These are phyloP conservation scores for Vanessa tameamea DNA, from an alignment of 1,140 invertebrate genomes.

Conservation along the genomic window DNA sequence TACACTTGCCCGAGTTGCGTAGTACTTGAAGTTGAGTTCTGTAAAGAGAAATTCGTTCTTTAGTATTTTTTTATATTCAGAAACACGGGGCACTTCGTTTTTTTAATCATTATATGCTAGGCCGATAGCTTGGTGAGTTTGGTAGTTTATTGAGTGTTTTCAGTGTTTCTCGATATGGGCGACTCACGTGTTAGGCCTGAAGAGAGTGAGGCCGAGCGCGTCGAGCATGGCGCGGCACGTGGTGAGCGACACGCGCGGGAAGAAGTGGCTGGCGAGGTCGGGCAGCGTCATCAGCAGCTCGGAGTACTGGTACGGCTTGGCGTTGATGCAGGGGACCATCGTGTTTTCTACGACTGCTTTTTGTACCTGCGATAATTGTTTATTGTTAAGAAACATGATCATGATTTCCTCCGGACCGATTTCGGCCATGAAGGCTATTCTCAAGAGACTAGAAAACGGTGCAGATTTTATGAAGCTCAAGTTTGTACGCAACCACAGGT, in stretches of 20 bases:
- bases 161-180: background rate
- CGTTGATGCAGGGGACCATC: constrained; percentile 92
- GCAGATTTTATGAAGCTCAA: too few species aligned
- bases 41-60: constrained; percentile 44
- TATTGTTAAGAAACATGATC: too few species aligned
- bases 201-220: constrained; percentile 88
- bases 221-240: constrained; percentile 89
- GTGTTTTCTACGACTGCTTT: constrained; percentile 89
- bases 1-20: constrained; percentile 87
- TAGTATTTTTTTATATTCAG: background rate
- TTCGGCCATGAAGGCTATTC: too few species aligned
- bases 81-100: background rate
- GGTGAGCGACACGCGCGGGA: constrained; percentile 86
- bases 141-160: background rate
- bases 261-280: constrained; percentile 90
- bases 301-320: constrained; percentile 89
- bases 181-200: constrained; percentile 90
- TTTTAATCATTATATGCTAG: background rate
- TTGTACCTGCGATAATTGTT: constrained; percentile 82
- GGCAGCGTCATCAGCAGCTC: constrained; percentile 91
- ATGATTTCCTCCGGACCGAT: too few species aligned
- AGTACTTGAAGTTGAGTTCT: constrained; percentile 88
- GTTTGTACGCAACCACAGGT: too few species aligned
- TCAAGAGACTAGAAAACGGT: too few species aligned
- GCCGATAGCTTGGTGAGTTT: too few species aligned